A percentile compares a stretch with the other conserved stretches of the same genome.
Evolutionary conservation across 2,113 vertebrate genomes (phyloP).

Genomic region (Conger conger): DNA sequence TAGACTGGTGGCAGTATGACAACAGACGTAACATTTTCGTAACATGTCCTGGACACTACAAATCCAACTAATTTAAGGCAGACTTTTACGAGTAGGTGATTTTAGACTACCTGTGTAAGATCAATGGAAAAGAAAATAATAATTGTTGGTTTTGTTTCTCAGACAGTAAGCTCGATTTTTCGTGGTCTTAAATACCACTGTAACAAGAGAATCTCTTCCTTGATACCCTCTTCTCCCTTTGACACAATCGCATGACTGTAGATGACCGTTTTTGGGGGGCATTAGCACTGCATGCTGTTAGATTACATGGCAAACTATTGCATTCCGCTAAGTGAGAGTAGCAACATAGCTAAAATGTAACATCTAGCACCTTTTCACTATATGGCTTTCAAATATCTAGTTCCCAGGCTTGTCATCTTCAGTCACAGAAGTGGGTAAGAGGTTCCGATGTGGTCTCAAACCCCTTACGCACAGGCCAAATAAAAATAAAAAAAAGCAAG

Average conservation of each 20-base stretch:
- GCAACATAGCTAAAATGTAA: slow-evolving; percentile 75
- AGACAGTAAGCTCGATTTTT: slow-evolving; percentile 16
- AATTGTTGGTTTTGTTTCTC: not conserved
- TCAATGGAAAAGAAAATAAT: slow-evolving; percentile 25
- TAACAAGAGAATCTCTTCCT: slow-evolving; percentile 14
- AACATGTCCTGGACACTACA: slow-evolving; percentile 33
- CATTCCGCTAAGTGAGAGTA: slow-evolving; percentile 74
- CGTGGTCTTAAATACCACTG: not conserved
- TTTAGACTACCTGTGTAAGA: slow-evolving; percentile 44
- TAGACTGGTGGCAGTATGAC: slow-evolving; percentile 47
- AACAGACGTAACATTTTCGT: slow-evolving; percentile 13
- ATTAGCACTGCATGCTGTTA: slow-evolving; percentile 73
- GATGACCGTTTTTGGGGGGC: slow-evolving; percentile 64
- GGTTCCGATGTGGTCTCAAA: slow-evolving; percentile 65
- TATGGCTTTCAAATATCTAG: slow-evolving; percentile 78
- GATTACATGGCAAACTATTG: slow-evolving; percentile 76
- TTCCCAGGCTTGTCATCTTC: slow-evolving; percentile 73
- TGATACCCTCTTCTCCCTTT: slow-evolving; percentile 49
- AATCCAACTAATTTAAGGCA: slow-evolving; percentile 50
- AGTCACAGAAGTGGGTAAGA: slow-evolving; percentile 70
- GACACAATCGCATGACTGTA: slow-evolving; percentile 62
- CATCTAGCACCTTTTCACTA: slow-evolving; percentile 81
- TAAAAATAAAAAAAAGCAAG: not conserved
- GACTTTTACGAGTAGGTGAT: slow-evolving; percentile 42
- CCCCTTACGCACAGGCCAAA: slow-evolving; percentile 29